These are phyloP conservation scores for Tyrannus savana DNA, from an alignment of 2,113 vertebrate genomes.

Conservation along the genomic window DNA sequence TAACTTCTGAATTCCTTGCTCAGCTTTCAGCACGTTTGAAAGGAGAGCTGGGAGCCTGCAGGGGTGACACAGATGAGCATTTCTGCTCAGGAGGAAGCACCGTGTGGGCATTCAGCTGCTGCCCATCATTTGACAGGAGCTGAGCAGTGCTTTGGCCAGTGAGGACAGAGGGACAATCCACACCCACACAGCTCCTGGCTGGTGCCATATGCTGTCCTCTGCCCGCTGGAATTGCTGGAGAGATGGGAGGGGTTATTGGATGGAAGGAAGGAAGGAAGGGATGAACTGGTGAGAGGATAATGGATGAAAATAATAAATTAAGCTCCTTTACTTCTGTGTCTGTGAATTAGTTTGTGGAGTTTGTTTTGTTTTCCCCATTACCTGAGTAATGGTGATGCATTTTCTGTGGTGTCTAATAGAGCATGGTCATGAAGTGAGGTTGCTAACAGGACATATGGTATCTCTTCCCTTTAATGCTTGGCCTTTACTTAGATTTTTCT, in stretches of 20 bases:
- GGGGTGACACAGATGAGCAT: not conserved
- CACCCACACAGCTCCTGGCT: accelerated
- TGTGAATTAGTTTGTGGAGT: not conserved
- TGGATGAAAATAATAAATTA: not conserved
- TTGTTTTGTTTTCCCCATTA: not conserved
- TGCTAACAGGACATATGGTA: not conserved
- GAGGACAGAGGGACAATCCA: not conserved
- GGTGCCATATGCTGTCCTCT: not conserved
- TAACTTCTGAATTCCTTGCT: not conserved
- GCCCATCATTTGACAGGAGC: not conserved
- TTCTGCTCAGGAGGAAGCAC: not conserved
- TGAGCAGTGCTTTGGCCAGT: not conserved
- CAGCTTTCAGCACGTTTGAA: not conserved
- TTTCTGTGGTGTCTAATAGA: not conserved
- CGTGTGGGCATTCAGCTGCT: not conserved
- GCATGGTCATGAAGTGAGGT: not conserved
- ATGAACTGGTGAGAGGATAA: not conserved
- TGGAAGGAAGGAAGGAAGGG: not conserved
- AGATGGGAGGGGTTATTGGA: not conserved
- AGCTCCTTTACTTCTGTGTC: not conserved
- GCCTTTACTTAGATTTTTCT: not conserved
- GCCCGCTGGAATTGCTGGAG: not conserved
- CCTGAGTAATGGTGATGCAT: not conserved
- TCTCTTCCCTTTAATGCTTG: not conserved
- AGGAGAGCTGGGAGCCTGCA: not conserved